Evolutionary conservation across 2,113 vertebrate species (phyloP).

Genomic region (Podarcis muralis): DNA sequence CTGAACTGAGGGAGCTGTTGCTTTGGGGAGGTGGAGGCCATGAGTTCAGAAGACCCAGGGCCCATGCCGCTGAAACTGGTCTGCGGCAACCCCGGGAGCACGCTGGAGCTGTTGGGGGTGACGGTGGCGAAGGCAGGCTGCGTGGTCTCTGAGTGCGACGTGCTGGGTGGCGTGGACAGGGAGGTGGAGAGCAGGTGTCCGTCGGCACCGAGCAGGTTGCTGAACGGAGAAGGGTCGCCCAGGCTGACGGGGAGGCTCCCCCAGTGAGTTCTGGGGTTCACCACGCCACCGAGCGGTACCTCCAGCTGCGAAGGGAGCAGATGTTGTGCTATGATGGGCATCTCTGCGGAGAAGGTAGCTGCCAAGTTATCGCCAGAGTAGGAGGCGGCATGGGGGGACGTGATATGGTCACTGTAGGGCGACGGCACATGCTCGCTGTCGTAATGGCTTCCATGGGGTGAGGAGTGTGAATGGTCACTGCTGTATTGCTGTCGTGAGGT

Average conservation of each 20-base stretch:
- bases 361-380: constrained; percentile 81
- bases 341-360: constrained; percentile 89
- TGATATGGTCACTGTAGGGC: constrained; percentile 95
- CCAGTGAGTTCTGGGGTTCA: constrained; percentile 92
- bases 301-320: constrained; percentile 86
- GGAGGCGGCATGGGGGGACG: constrained; percentile 87
- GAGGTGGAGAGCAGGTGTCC: constrained; percentile 96
- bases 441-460: constrained; percentile 94
- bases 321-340: constrained; percentile 87
- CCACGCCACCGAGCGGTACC: constrained; percentile 89
- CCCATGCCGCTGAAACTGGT: constrained; percentile 86
- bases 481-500: constrained; percentile 88
- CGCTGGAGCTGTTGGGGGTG: constrained; percentile 83
- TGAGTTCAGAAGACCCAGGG: constrained; percentile 84
- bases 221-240: constrained; percentile 90
- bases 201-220: constrained; percentile 90
- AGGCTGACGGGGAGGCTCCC: constrained; percentile 90
- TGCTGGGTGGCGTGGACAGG: constrained; percentile 94
- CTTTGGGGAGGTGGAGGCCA: constrained; percentile 91
- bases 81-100: constrained; percentile 91
- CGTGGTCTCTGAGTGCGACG: constrained; percentile 90
- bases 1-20: constrained; percentile 99
- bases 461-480: constrained; percentile 86
- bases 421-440: constrained; percentile 95
- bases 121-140: constrained; percentile 91